Conservation (phyloP, 2,888 invertebrate genomes). For the Agonopterix heracliana region DNA sequence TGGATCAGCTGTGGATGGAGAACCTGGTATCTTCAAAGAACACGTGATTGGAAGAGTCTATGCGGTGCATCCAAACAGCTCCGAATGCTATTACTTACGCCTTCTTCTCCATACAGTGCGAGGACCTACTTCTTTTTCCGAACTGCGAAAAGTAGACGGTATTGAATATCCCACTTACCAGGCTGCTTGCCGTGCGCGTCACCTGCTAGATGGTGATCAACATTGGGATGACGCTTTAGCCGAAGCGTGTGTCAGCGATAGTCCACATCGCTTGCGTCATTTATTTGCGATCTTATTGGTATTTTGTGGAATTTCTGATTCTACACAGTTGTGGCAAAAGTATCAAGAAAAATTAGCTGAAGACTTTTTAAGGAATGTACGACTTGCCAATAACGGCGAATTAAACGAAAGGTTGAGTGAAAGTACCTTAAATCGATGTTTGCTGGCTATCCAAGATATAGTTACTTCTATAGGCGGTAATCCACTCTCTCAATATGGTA, state of each 20-base stretch:
- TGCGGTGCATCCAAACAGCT: constrained; percentile 13
- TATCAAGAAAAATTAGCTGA: no score
- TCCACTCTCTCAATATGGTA: background rate
- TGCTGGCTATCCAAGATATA: no score
- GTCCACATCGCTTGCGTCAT: constrained; percentile 12
- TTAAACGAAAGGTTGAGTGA: no score
- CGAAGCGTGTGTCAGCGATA: constrained; percentile 16
- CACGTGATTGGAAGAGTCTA: constrained; percentile 7
- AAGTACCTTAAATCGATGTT: no score
- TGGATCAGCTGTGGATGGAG: constrained; percentile 3
- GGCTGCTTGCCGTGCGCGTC: constrained; percentile 15
- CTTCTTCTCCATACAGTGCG: constrained; percentile 6
- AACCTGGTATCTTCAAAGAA: constrained; percentile 5
- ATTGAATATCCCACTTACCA: constrained; percentile 9
- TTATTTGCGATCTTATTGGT: constrained; percentile 5
- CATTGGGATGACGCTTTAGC: constrained; percentile 17
- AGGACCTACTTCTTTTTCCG: constrained; percentile 11
- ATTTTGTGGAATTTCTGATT: no score
- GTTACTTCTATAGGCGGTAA: no score
- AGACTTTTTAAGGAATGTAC: no score
- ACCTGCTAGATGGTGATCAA: constrained; percentile 10
- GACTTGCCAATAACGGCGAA: no score
- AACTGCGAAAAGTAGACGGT: constrained; percentile 5
- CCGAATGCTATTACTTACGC: constrained; percentile 7
- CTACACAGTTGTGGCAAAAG: no score